phyloP scores from a whole-genome alignment of 92 coral and sea anemone genomes.

The Palythoa grandiflora region DNA sequence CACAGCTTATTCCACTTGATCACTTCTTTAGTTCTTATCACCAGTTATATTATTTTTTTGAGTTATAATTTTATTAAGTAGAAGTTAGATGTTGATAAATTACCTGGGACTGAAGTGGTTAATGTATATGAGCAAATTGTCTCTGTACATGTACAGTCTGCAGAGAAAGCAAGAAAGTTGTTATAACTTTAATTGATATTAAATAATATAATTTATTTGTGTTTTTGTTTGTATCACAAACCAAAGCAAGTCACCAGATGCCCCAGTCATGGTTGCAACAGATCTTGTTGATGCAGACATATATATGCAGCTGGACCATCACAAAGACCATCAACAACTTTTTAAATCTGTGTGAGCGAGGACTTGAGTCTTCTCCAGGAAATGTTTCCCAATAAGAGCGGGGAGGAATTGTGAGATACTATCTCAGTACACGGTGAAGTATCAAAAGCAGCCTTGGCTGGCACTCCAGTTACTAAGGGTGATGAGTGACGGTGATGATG shows the following conservation, averaged over 20 bases:
- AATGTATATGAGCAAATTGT: neutral
- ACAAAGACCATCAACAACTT: neutral
- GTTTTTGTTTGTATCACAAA: neutral
- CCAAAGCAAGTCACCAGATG: neutral
- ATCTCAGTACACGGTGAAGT: slow-evolving; percentile 1
- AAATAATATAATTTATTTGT: too few species aligned
- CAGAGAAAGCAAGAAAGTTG: neutral
- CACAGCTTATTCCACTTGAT: too few species aligned
- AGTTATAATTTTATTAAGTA: too few species aligned
- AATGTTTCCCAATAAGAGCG: neutral
- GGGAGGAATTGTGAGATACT: neutral
- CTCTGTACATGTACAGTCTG: neutral
- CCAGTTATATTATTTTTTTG: too few species aligned
- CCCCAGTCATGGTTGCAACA: neutral
- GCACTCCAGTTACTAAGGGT: too few species aligned
- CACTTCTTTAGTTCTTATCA: too few species aligned
- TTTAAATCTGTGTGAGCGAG: neutral
- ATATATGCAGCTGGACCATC: neutral
- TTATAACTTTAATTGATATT: neutral
- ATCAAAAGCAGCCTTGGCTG: slow-evolving; percentile 13
- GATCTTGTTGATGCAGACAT: neutral
- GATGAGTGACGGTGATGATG: neutral
- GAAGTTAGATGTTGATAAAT: too few species aligned
- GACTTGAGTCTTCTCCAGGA: neutral
- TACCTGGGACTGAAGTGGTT: too few species aligned